Percentiles rank a stretch among this genome's conserved stretches.
phyloP scores from a whole-genome alignment of 2,797 vertebrate genomes.

The Alcedo atthis region DNA sequence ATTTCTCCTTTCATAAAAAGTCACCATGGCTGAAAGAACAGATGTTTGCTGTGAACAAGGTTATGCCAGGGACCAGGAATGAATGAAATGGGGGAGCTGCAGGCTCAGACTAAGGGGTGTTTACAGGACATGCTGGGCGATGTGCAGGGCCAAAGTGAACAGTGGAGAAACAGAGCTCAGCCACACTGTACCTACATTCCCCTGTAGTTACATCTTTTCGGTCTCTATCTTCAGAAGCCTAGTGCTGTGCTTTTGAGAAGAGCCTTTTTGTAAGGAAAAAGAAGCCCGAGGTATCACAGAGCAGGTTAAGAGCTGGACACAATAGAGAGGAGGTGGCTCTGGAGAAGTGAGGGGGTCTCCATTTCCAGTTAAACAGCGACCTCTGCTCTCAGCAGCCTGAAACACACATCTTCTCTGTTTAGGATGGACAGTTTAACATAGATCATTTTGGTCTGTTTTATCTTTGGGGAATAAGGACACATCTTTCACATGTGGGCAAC shows the following conservation, averaged over 20 bases:
- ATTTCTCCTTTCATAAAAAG: neutral
- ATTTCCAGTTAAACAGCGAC: constrained; percentile 67
- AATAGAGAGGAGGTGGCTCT: neutral
- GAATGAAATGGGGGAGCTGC: neutral
- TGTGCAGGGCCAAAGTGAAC: neutral
- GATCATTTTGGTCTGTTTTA: neutral
- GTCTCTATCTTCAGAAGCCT: neutral
- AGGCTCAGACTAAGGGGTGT: neutral
- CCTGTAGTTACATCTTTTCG: neutral
- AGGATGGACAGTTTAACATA: neutral
- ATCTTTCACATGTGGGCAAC: constrained; percentile 14
- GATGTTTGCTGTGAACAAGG: neutral
- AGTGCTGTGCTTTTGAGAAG: neutral
- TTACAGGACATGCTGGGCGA: neutral
- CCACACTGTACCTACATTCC: accelerated
- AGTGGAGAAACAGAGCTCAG: neutral
- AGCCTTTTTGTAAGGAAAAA: neutral
- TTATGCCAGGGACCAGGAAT: neutral
- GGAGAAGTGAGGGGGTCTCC: neutral
- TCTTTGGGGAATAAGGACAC: neutral
- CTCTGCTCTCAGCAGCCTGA: constrained; percentile 49
- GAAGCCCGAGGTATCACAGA: neutral
- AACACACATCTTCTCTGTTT: neutral
- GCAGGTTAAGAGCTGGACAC: neutral
- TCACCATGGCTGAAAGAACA: neutral